Conservation (phyloP, 30 jellyfish, hydroid and myxozoan genomes). For the Morbakka virulenta region DNA sequence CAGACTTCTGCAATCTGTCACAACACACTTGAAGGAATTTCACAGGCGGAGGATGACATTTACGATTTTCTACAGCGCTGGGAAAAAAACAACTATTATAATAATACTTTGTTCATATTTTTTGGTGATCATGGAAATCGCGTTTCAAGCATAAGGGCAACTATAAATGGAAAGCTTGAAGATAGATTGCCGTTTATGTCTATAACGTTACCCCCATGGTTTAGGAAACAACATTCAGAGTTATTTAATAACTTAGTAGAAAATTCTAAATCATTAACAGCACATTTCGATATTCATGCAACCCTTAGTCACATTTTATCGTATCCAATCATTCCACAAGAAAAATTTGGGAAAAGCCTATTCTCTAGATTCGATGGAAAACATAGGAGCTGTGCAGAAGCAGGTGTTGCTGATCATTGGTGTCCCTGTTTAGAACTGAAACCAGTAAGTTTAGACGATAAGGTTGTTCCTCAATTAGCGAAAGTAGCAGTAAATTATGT, state of each 20-base stretch:
- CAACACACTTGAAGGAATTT: conserved; percentile 14
- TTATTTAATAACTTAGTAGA: conserved; percentile 28
- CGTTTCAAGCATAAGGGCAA: conserved; percentile 35
- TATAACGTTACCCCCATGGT: conserved; percentile 48
- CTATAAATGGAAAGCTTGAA: conserved; percentile 74
- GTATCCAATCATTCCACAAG: conserved; percentile 33
- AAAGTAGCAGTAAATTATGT: conserved; percentile 36
- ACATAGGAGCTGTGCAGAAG: conserved; percentile 39
- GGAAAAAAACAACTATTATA: conserved; percentile 12
- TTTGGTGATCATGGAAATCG: conserved; percentile 89
- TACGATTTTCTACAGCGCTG: conserved; percentile 1
- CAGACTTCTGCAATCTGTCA: conserved; percentile 48
- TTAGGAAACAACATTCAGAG: conserved; percentile 29
- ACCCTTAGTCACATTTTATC: conserved; percentile 49
- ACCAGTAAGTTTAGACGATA: conserved; percentile 2
- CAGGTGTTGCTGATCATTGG: conserved; percentile 72
- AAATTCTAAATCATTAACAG: conserved; percentile 48
- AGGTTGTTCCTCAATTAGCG: conserved; percentile 19
- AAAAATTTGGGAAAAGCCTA: conserved; percentile 57
- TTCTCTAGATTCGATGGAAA: conserved; percentile 43
- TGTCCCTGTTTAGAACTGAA: conserved; percentile 69
- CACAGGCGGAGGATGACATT: conserved; percentile 28
- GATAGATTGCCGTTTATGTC: conserved; percentile 84
- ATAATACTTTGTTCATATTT: conserved; percentile 42
- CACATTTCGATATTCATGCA: conserved; percentile 80